A percentile compares a stretch with the other conserved stretches of the same genome.
Conservation (phyloP, 1,140 invertebrate genomes). For the Diabrotica virgifera region DNA sequence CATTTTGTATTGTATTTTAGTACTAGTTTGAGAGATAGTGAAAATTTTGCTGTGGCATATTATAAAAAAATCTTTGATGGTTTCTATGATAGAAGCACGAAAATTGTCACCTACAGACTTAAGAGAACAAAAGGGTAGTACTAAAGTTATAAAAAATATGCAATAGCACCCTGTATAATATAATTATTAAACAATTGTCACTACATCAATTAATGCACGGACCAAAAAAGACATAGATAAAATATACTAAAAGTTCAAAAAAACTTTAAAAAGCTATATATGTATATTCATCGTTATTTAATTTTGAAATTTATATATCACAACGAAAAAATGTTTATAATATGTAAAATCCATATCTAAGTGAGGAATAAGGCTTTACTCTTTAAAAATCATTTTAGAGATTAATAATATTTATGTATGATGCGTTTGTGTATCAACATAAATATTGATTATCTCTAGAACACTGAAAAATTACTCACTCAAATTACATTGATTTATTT, state of each 20-base stretch:
- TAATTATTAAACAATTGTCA: neutral
- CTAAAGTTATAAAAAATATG: neutral
- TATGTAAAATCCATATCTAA: neutral
- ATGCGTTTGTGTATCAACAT: neutral
- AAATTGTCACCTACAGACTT: no score
- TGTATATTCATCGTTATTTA: neutral
- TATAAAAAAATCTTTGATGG: no score
- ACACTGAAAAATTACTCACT: no score
- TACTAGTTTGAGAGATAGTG: no score
- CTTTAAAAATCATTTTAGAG: neutral
- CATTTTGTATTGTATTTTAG: no score
- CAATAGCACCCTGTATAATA: constrained; percentile 1
- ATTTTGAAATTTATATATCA: neutral
- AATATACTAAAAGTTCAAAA: constrained; percentile 1
- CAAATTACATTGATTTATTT: no score
- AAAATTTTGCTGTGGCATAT: no score
- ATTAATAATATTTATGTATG: neutral
- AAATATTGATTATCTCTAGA: no score
- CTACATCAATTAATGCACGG: constrained; percentile 2
- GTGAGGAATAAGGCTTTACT: neutral
- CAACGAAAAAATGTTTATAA: neutral
- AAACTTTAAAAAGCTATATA: neutral
- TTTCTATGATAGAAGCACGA: no score
- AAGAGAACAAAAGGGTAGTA: no score
- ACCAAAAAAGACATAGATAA: neutral